Evolutionary conservation across 2,888 invertebrate genomes (phyloP), one percentile per base, ranked within the genome.

Genomic region (Tenthredo livida): DNA sequence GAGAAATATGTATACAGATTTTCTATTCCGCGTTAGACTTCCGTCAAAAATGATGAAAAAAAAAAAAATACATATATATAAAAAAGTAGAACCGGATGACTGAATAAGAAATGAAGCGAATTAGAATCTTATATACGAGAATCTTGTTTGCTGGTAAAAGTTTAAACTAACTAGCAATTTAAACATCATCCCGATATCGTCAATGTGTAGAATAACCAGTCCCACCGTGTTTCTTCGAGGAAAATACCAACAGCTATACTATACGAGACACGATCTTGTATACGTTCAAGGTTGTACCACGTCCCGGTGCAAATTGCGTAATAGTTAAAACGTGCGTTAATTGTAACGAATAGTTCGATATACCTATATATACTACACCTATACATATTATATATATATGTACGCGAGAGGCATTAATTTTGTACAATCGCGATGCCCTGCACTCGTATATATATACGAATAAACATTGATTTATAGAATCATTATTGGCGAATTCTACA

Each of bases 261-360:
- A n/a, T n/a, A 15, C n/a, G 37, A 47, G 43, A 29, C 17, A 78
- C 54, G 58, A 54, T 58, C 78, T 78, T 58, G 58, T 33, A 37
- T 54, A 80, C 54, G 50, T 33, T 83, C 83, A 83, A 83, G 83
- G 83, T 83, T 83, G 83, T 67, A 7, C 65, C 12, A 40, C 65
- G 43, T 83, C 43, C 37, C 67, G 29, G 29, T 83, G 67, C 83
- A 67, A 83, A 61, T 83, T 83, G 83, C 83, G 83, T 67, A 83
- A 83, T 7, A 65, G 15, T n/a, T 40, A 6, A 83, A 37, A 17
- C 50, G n/a, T 70, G 33, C 83, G 83, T 83, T 70, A 83, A 83
- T 83, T 83, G 83, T 83, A 83, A 83, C 83, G 29, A 29, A 82
- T 82, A 33, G 83, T 9, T n/a, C 67, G 33, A 21, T 61, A 10